Conservation (phyloP, 2,113 vertebrate species). For the Hipposideros armiger region DNA sequence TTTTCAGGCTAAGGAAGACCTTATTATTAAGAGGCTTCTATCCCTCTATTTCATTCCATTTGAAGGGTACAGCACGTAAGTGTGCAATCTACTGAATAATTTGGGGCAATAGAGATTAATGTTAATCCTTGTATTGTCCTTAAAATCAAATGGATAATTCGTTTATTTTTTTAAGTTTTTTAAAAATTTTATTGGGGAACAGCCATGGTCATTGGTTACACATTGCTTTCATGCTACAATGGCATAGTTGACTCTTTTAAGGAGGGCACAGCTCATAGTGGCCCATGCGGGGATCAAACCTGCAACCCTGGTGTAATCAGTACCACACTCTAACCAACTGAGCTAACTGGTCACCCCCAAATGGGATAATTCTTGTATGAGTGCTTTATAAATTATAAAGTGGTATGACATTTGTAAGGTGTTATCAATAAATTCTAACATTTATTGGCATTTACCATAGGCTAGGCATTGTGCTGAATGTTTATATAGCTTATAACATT, state of each 20-base stretch:
- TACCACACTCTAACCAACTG: too few species aligned
- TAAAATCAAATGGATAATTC: background rate
- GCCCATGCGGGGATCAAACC: too few species aligned
- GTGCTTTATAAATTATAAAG: slow-evolving; percentile 6
- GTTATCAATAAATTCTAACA: background rate
- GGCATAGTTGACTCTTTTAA: too few species aligned
- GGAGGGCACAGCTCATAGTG: too few species aligned
- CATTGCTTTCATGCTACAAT: too few species aligned
- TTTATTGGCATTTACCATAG: slow-evolving; percentile 6
- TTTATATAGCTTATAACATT: background rate
- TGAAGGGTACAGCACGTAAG: background rate
- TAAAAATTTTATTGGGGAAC: too few species aligned
- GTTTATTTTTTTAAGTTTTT: too few species aligned
- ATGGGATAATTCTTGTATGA: background rate
- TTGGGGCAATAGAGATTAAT: background rate
- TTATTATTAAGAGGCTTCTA: background rate
- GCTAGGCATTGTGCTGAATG: background rate
- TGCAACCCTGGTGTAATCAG: too few species aligned
- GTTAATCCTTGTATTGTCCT: background rate
- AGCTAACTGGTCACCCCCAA: too few species aligned
- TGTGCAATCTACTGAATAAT: slow-evolving; percentile 6
- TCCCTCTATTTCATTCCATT: background rate
- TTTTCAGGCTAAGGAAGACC: background rate
- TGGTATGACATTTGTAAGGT: background rate
- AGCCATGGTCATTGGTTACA: too few species aligned